Conservation (phyloP, 2,888 invertebrate species). For the Pammene aurita region DNA sequence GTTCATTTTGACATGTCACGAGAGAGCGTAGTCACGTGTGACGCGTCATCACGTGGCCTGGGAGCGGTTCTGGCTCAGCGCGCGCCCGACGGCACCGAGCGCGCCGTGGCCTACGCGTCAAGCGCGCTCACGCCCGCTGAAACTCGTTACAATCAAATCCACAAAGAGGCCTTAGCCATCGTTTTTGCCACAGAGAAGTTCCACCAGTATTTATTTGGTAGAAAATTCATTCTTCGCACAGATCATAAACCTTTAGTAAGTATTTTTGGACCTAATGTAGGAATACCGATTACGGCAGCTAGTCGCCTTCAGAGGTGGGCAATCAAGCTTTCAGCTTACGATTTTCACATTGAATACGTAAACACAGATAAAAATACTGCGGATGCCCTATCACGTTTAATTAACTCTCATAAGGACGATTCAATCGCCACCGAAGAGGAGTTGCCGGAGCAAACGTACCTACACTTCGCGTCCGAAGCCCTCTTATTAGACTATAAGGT, state of each 20-base stretch:
- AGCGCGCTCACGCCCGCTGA: background rate
- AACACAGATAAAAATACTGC: too few relatives aligned
- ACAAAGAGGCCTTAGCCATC: background rate
- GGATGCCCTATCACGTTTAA: too few relatives aligned
- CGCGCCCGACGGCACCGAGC: background rate
- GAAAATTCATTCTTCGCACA: background rate
- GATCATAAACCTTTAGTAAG: slow-evolving; percentile 1
- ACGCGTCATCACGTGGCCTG: background rate
- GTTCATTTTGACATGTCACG: background rate
- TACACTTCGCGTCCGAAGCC: too few relatives aligned
- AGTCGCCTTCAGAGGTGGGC: too few relatives aligned
- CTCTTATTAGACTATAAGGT: too few relatives aligned
- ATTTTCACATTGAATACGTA: too few relatives aligned
- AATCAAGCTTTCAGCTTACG: too few relatives aligned
- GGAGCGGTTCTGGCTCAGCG: background rate
- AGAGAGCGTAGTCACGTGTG: background rate
- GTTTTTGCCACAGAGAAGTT: background rate
- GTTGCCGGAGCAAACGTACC: too few relatives aligned
- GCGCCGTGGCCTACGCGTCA: background rate
- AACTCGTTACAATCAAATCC: background rate
- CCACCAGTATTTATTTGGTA: background rate
- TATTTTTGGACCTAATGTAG: background rate
- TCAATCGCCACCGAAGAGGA: too few relatives aligned
- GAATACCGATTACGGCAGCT: too few relatives aligned
- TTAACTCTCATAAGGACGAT: too few relatives aligned